Conservation (phyloP, 2,113 vertebrate species). For the Scortum barcoo region DNA sequence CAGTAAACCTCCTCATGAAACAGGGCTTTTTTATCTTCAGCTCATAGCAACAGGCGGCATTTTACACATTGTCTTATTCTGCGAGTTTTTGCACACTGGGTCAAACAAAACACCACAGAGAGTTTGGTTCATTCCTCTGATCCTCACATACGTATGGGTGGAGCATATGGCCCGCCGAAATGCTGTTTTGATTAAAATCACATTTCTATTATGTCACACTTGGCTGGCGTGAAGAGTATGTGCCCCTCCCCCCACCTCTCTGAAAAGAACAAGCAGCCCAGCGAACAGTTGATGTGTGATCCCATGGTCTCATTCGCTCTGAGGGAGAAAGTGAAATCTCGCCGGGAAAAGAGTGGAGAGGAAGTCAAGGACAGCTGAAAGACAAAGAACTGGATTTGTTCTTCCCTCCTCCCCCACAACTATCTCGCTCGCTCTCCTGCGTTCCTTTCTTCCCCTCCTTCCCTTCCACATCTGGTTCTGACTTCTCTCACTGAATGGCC, state of each 20-base stretch:
- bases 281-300: slow-evolving; percentile 47
- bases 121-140: slow-evolving; percentile 39
- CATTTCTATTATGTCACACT: slow-evolving; percentile 83
- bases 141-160: slow-evolving; percentile 62
- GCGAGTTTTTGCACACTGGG: slow-evolving; percentile 12
- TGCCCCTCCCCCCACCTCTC: slow-evolving; percentile 67
- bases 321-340: slow-evolving; percentile 62
- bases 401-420: slow-evolving; percentile 66
- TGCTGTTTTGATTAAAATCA: slow-evolving; percentile 86
- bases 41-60: not conserved
- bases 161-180: slow-evolving; percentile 67
- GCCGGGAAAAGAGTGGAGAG: slow-evolving; percentile 49
- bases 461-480: slow-evolving; percentile 72
- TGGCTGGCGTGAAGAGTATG: slow-evolving; percentile 68
- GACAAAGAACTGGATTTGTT: slow-evolving; percentile 74
- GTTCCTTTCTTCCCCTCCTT: slow-evolving; percentile 36
- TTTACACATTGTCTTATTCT: not conserved
- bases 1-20: slow-evolving; percentile 16
- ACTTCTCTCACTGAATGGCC: slow-evolving; percentile 36
- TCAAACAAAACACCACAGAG: slow-evolving; percentile 27
- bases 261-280: slow-evolving; percentile 56
- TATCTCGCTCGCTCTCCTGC: slow-evolving; percentile 50
- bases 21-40: not conserved
- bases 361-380: slow-evolving; percentile 72
- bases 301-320: slow-evolving; percentile 54